Conservation (phyloP, 2,113 vertebrate species). For the Atrichornis clamosus region DNA sequence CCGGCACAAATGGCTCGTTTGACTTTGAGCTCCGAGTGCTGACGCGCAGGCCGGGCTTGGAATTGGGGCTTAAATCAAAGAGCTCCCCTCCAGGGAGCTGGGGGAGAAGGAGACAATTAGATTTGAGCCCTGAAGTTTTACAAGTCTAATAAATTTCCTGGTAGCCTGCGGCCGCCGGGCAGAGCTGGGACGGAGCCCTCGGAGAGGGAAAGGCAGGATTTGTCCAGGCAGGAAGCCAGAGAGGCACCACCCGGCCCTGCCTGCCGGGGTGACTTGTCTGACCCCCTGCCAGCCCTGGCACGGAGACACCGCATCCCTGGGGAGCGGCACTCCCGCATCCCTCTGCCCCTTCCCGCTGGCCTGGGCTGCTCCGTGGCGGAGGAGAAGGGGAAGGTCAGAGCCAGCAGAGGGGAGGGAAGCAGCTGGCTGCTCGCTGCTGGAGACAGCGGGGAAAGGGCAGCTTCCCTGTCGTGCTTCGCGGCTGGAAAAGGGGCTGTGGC, state of each 20-base stretch:
- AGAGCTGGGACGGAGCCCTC: not conserved
- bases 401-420: not conserved
- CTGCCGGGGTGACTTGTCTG: not conserved
- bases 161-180: slow-evolving; percentile 23
- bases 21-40: not conserved
- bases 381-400: slow-evolving; percentile 31
- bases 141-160: slow-evolving; percentile 67
- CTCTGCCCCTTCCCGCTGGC: fast-evolving
- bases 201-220: not conserved
- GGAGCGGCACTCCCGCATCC: not conserved
- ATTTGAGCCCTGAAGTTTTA: slow-evolving; percentile 63
- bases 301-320: fast-evolving
- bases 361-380: not conserved
- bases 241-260: not conserved
- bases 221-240: not conserved
- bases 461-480: not conserved
- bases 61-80: slow-evolving; percentile 57
- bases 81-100: slow-evolving; percentile 27
- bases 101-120: slow-evolving; percentile 61
- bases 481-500: not conserved
- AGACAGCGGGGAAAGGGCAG: not conserved
- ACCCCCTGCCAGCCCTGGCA: not conserved
- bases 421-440: not conserved
- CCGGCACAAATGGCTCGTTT: slow-evolving; percentile 29
- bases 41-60: not conserved